Percentiles rank a stretch among this genome's conserved stretches.
phyloP scores from a whole-genome alignment of 2,888 invertebrate genomes.

The Abscondita cerata region DNA sequence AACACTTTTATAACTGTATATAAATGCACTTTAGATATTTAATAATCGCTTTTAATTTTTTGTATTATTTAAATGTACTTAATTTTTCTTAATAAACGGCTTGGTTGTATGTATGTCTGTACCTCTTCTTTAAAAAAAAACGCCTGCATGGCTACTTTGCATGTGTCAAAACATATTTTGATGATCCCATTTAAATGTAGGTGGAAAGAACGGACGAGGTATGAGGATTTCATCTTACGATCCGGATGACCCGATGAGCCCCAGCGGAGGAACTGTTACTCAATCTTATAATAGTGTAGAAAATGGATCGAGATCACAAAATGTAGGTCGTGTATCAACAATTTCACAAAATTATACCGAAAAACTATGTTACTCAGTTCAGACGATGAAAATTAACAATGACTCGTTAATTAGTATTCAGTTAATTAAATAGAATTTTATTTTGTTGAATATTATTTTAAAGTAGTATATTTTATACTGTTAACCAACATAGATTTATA shows the following conservation, averaged over 20 bases:
- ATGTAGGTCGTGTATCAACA: slow-evolving; percentile 76
- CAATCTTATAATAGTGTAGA: slow-evolving; percentile 54
- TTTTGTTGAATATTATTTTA: background rate
- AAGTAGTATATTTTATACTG: slow-evolving; percentile 8
- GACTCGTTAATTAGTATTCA: background rate
- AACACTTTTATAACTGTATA: slow-evolving; percentile 27
- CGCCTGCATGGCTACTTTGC: background rate
- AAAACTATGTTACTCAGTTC: slow-evolving; percentile 94
- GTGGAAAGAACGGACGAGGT: slow-evolving; percentile 70
- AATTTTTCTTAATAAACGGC: slow-evolving; percentile 49
- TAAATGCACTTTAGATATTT: slow-evolving; percentile 28
- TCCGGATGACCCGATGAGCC: slow-evolving; percentile 69
- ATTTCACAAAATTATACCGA: slow-evolving; percentile 90
- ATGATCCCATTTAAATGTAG: slow-evolving; percentile 46
- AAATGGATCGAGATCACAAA: slow-evolving; percentile 48
- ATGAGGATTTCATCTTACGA: slow-evolving; percentile 72
- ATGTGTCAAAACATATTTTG: background rate
- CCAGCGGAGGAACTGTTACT: slow-evolving; percentile 54
- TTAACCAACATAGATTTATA: background rate
- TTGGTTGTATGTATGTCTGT: slow-evolving; percentile 44
- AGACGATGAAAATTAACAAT: slow-evolving; percentile 76
- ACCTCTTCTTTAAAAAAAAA: background rate
- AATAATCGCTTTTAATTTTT: slow-evolving; percentile 30
- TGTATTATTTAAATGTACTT: slow-evolving; percentile 35
- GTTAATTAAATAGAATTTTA: background rate